Base-by-base conservation (phyloP, 92 coral and sea anemone species). In the Pocillopora grandis region DNA sequence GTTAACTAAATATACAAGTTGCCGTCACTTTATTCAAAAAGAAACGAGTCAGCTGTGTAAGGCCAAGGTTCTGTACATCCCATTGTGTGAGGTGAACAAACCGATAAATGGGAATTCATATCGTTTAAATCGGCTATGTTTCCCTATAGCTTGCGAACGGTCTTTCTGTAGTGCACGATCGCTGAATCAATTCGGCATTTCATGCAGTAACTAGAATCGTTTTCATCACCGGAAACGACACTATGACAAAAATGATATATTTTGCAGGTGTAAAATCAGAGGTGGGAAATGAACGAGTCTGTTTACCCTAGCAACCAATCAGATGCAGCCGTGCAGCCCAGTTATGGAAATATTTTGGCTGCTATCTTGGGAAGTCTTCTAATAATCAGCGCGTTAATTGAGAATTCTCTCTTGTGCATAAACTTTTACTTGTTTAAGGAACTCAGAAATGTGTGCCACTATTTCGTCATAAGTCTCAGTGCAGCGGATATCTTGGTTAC, bases 401-500 rank as follows among this genome's bases (percentile, higher is more conserved):
- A 91, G 0, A 93, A 93, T 84, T 83, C 87, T 37, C 84, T 93
- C 21, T 95, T 93, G 9, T 89, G 92, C 88, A 89, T 84, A 12
- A 91, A 90, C 63, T 93, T 93, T 80, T 87, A 80, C 67, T 72
- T 91, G 85, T 91, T 91, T 72, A 81, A 75, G 20, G 97, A 93
- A 59, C 87, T 93, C 63, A 86, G 93, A 5, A 93, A 95, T 13
- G 90, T 93, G 35, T 93, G 97, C 49, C 92, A 93, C 85, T 93
- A 91, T 76, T 93, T 93, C 80, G 95, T 93, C 15, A 92, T 91
- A 80, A 93, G 97, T 75, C 92, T 93, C 35, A 91, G 94, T 70
- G 93, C 93, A 75, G 92, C 97, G 20, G 97, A 93, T 66, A 89
- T 93, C 56, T 91, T 93, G 27, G 97, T 93, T 35, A 95, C 97